These are phyloP conservation scores for Ischnura elegans DNA, from an alignment of 2,888 invertebrate genomes.

Conservation along the genomic window DNA sequence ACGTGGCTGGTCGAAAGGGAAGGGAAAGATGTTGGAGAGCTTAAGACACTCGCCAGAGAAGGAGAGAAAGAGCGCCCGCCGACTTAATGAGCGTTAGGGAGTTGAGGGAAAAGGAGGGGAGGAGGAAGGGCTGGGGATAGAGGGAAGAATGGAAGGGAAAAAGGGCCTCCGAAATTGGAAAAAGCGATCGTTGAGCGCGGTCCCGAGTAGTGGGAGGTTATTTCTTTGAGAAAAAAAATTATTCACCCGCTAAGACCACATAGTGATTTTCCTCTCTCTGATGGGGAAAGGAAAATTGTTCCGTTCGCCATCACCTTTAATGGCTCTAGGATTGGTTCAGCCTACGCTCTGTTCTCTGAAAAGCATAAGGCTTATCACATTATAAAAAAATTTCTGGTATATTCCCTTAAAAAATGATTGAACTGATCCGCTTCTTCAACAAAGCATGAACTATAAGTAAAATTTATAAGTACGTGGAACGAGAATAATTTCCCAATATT, in stretches of 20 bases:
- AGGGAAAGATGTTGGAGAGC: not conserved
- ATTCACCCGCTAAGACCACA: not conserved
- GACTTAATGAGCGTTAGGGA: constrained; percentile 50
- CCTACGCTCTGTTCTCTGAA: too few species aligned
- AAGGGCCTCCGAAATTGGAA: constrained; percentile 13
- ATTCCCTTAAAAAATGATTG: too few species aligned
- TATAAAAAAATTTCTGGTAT: too few species aligned
- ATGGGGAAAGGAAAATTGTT: too few species aligned
- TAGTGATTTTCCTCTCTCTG: not conserved
- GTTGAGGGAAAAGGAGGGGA: not conserved
- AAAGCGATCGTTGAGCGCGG: constrained; percentile 23
- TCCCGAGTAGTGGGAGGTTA: constrained; percentile 22
- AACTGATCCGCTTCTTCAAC: too few species aligned
- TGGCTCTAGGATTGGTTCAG: not conserved
- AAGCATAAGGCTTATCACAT: too few species aligned
- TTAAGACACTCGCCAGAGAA: not conserved
- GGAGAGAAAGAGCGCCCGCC: not conserved
- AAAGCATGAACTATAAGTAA: too few species aligned
- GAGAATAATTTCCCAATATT: too few species aligned
- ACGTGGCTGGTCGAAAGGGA: not conserved
- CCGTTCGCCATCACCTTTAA: not conserved
- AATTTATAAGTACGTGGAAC: too few species aligned
- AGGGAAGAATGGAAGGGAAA: not conserved
- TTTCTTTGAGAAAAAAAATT: not conserved
- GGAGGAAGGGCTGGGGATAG: not conserved